Conservation (phyloP, 2,113 vertebrate genomes). For the Hippopotamus amphibius region DNA sequence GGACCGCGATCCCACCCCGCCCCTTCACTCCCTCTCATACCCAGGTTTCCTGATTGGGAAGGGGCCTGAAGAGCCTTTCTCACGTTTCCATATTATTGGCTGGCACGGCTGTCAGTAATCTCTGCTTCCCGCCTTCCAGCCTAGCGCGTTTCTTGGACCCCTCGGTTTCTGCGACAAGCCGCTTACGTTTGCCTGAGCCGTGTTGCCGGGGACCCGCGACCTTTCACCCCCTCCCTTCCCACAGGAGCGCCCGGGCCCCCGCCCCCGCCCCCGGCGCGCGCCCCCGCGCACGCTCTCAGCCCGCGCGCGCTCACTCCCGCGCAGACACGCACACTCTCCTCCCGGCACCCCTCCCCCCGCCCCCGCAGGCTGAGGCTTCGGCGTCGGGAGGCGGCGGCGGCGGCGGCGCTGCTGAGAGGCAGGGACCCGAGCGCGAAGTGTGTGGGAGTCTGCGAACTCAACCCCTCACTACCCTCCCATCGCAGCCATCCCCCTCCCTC, state of each 20-base stretch:
- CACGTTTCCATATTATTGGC: slow-evolving; percentile 41
- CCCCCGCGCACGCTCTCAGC: slow-evolving; percentile 4
- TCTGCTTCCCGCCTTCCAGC: slow-evolving; percentile 61
- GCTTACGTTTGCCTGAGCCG: slow-evolving; percentile 73
- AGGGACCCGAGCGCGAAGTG: slow-evolving; percentile 63
- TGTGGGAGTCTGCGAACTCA: slow-evolving; percentile 76
- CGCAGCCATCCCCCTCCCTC: slow-evolving; percentile 38
- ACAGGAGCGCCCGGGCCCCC: slow-evolving; percentile 25
- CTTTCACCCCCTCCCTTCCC: slow-evolving; percentile 54
- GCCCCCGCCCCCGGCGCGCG: neutral
- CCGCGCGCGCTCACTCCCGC: neutral
- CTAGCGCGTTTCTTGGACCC: slow-evolving; percentile 66
- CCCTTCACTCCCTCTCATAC: neutral
- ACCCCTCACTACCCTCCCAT: slow-evolving; percentile 67
- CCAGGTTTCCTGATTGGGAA: slow-evolving; percentile 68
- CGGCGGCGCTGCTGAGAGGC: slow-evolving; percentile 63
- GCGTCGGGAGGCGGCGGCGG: slow-evolving; percentile 57
- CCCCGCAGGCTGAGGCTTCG: neutral
- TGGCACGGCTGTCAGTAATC: slow-evolving; percentile 54
- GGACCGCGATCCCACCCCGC: slow-evolving; percentile 47
- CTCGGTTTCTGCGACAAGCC: slow-evolving; percentile 63
- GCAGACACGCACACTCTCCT: neutral
- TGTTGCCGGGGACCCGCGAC: slow-evolving; percentile 71
- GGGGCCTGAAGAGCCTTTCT: slow-evolving; percentile 34
- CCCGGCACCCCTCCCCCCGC: neutral